Conservation (phyloP, 2,888 invertebrate genomes). For the Stenchaetothrips biformis region DNA sequence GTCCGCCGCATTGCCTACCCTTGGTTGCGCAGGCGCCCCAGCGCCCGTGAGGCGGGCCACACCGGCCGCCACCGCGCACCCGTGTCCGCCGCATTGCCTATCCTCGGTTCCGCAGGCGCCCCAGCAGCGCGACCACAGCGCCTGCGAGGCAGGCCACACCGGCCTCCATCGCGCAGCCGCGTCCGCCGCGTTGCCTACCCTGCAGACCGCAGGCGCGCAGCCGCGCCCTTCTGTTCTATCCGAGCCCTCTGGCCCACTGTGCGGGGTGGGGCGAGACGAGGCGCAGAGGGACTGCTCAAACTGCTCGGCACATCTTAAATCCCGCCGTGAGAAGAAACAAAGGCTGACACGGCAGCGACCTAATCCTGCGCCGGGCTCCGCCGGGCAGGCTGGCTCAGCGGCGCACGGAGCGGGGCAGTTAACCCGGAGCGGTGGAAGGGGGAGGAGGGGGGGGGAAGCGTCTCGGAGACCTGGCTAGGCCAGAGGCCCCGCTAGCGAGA, state of each 20-base stretch:
- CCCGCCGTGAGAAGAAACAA: constrained; percentile 9
- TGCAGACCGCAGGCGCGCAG: too few relatives aligned
- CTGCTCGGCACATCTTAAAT: neutral
- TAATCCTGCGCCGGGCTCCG: neutral
- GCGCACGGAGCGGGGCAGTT: neutral
- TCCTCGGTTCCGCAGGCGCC: neutral
- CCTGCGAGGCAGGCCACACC: too few relatives aligned
- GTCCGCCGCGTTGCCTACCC: neutral
- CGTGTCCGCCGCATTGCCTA: neutral
- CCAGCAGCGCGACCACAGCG: neutral
- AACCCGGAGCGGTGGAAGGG: neutral
- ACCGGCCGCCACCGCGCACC: neutral
- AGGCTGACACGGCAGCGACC: neutral
- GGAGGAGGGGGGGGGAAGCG: neutral
- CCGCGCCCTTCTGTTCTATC: neutral
- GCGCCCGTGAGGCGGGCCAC: neutral
- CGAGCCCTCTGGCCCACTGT: too few relatives aligned
- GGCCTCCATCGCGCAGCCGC: neutral
- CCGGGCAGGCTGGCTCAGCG: neutral
- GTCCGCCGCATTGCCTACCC: neutral
- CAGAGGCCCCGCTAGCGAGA: too few relatives aligned
- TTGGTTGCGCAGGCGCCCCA: neutral
- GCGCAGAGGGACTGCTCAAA: neutral
- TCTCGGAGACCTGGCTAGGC: too few relatives aligned
- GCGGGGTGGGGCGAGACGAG: neutral